Evolutionary conservation across 37 sponge, comb jelly and placozoan genomes (phyloP).

Genomic region (Chondrosia reniformis): DNA sequence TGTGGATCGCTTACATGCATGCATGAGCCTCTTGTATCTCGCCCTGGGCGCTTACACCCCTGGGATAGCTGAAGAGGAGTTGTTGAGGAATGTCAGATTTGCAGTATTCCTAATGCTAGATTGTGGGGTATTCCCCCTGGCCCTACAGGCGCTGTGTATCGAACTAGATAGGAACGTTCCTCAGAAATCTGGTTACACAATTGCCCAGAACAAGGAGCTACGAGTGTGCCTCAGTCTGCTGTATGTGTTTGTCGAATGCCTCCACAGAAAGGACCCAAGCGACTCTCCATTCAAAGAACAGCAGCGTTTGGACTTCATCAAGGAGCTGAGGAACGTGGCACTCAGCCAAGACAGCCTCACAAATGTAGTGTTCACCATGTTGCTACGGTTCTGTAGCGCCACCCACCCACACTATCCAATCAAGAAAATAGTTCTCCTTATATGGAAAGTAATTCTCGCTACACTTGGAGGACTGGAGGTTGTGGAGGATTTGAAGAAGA

Average conservation of each 20-base stretch:
- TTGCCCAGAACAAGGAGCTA: constrained; percentile 65
- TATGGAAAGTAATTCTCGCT: constrained; percentile 81
- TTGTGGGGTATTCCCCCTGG: constrained; percentile 43
- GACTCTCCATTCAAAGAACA: constrained; percentile 38
- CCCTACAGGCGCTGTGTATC: constrained; percentile 41
- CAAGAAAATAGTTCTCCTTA: constrained; percentile 75
- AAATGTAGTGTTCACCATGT: constrained; percentile 65
- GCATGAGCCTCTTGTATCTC: constrained; percentile 55
- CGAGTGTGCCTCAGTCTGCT: constrained; percentile 70
- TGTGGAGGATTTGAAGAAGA: constrained; percentile 46
- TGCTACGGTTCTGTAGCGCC: constrained; percentile 81
- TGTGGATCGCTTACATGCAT: constrained; percentile 48
- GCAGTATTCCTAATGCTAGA: constrained; percentile 62
- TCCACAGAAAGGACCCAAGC: constrained; percentile 20
- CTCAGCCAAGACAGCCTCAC: constrained; percentile 51
- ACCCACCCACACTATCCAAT: constrained; percentile 77
- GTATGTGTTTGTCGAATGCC: constrained; percentile 72
- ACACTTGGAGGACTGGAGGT: constrained; percentile 69
- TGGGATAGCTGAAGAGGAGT: constrained; percentile 19
- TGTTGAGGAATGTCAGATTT: constrained; percentile 1
- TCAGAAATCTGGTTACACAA: constrained; percentile 49
- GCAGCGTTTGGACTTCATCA: constrained; percentile 45
- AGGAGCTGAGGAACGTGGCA: constrained; percentile 47
- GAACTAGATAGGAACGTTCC: constrained; percentile 55
- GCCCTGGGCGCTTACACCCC: constrained; percentile 54